Evolutionary conservation across 2,797 vertebrate species (phyloP).

Genomic region (Dendrocincla fuliginosa): DNA sequence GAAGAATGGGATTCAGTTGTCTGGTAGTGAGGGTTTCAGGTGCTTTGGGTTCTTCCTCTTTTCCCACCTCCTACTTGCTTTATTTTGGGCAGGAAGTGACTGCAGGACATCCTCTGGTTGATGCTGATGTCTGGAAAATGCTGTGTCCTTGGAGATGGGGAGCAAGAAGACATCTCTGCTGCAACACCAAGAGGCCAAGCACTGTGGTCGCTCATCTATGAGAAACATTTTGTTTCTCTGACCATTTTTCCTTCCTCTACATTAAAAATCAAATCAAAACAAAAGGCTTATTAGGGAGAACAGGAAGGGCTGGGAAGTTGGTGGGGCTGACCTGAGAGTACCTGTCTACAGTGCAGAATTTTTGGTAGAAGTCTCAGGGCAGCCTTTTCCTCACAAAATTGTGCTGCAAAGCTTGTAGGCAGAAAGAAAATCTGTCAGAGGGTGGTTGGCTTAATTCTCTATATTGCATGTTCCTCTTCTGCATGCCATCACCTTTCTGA

Average conservation of each 20-base stretch:
- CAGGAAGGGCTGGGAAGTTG: background rate
- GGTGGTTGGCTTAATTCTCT: background rate
- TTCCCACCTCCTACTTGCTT: background rate
- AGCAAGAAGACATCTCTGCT: background rate
- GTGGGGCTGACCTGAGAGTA: background rate
- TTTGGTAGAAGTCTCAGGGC: background rate
- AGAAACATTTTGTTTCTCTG: background rate
- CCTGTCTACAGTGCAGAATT: background rate
- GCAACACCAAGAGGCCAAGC: background rate
- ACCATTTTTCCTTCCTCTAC: background rate
- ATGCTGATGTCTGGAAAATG: background rate
- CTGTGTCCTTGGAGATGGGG: background rate
- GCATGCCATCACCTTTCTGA: background rate
- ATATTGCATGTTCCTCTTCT: accelerated
- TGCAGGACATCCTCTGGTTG: background rate
- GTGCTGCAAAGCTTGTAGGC: background rate
- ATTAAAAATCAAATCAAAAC: background rate
- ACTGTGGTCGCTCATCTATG: accelerated
- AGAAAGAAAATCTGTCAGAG: background rate
- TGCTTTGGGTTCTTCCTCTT: background rate
- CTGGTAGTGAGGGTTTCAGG: background rate
- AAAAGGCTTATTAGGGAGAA: background rate
- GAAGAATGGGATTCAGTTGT: background rate
- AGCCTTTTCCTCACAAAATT: background rate
- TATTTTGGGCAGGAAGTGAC: background rate